Evolutionary conservation across 2,888 invertebrate genomes (phyloP).

Genomic region (Neoitamus cyanurus): DNA sequence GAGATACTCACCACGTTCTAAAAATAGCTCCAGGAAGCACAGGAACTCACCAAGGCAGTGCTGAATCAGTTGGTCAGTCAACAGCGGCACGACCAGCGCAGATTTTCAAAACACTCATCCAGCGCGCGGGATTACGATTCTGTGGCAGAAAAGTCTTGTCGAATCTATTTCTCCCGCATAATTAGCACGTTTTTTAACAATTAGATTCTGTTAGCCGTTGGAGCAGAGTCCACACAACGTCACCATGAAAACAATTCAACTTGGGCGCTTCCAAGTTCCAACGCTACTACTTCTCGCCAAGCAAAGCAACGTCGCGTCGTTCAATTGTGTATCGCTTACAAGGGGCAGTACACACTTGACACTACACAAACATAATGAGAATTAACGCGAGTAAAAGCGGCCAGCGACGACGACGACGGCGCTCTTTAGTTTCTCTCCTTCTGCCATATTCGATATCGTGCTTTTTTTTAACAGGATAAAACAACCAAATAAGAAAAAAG

Average conservation of each 20-base stretch:
- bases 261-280: background rate
- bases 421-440: background rate
- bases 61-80: background rate
- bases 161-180: background rate
- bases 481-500: background rate
- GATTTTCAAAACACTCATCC: background rate
- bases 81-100: background rate
- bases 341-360: background rate
- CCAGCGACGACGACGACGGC: background rate
- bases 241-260: background rate
- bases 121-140: background rate
- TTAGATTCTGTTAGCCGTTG: background rate
- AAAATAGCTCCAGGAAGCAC: background rate
- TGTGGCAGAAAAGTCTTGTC: background rate
- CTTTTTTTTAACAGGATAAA: background rate
- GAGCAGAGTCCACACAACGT: background rate
- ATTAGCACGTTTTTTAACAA: background rate
- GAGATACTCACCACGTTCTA: background rate
- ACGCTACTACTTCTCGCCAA: background rate
- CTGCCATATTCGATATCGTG: background rate
- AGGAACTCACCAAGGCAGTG: background rate
- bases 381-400: background rate
- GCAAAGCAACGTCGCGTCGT: background rate
- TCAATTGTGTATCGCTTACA: background rate
- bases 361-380: background rate